Evolutionary conservation across 2,888 invertebrate species (phyloP).

Genomic region (Ptycholaimellus sp.): DNA sequence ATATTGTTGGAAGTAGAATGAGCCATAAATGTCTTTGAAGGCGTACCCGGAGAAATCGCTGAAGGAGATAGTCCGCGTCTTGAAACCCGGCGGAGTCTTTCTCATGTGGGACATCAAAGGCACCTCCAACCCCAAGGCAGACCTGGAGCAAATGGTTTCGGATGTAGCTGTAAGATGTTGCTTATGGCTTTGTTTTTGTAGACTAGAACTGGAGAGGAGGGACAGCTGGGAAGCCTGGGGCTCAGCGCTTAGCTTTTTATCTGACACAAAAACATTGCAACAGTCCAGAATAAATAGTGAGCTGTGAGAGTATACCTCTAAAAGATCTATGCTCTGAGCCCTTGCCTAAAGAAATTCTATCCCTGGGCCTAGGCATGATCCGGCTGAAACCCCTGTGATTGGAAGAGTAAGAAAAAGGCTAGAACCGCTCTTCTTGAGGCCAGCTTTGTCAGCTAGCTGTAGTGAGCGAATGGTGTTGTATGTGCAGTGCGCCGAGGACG

Average conservation of each 20-base stretch:
- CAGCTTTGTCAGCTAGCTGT: conserved; percentile 11
- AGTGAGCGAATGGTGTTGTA: conserved; percentile 10
- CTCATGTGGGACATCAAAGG: conserved; percentile 14
- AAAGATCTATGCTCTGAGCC: not conserved
- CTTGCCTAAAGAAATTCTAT: not conserved
- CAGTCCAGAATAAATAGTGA: not conserved
- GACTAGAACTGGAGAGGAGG: not conserved
- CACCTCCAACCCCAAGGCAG: conserved; percentile 8
- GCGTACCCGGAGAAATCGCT: no score
- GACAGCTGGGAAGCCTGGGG: not conserved
- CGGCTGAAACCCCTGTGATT: not conserved
- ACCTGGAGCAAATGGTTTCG: conserved; percentile 5
- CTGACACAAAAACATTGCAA: no score
- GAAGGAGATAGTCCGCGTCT: conserved; percentile 13
- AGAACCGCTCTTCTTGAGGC: conserved; percentile 8
- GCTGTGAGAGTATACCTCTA: not conserved
- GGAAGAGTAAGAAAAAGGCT: not conserved
- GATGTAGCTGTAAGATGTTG: conserved; percentile 9
- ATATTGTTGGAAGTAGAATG: no score
- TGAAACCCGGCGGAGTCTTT: conserved; percentile 15
- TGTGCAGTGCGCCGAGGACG: conserved; percentile 7
- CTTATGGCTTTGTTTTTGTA: no score
- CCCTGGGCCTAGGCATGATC: no score
- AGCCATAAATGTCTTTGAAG: no score
- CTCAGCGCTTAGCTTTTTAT: no score